Base-by-base conservation (phyloP, 2,797 vertebrate genomes). In the Lithobates sylvaticus region DNA sequence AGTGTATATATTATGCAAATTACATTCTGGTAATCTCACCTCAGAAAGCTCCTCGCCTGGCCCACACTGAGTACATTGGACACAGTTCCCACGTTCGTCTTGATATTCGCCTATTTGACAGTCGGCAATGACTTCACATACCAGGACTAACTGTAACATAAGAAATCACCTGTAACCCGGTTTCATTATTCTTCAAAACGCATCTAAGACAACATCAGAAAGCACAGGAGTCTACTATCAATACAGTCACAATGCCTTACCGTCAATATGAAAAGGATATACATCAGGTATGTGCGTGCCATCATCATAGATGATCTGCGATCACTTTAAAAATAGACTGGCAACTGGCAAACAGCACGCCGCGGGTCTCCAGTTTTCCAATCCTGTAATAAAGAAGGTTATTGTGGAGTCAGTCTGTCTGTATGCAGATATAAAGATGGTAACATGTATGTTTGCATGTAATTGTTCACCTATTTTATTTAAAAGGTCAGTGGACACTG, bases 41-140 rank as follows among this genome's bases (percentile, higher is more conserved):
- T 96, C 94, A 72, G 94, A 94, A 81, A 96, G 94, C 88, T 96
- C 94, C 79, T 93, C 90, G 54, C 95, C 95, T 0, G 95, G 94
- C 86, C 94, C 92, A 89, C 94, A 96, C 18, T 89, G 91, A 70
- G 88, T 91, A 89, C 95, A 96, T 36, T 90, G 91, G 81, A 85
- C 74, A 76, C 95, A 95, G n/a, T 88, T 89, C 86, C 93, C 91
- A 6, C 86, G 91, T 32, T 92, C 88, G 44, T 93, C 91, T 86
- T 87, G 89, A 89, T 92, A 96, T 61, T 96, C 93, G 3, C 91
- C 92, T 84, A 92, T 93, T 68, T 85, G 89, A 87, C 94, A 96
- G 68, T 89, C 88, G 90, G 93, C 92, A 0, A 13, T 6, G 42
- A 78, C 88, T 42, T 42, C 77, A 39, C 86, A 78, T 5, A n/a